A percentile compares a stretch with the other conserved stretches of the same genome.
phyloP scores from a whole-genome alignment of 2,113 vertebrate species.

The Meleagris gallopavo region DNA sequence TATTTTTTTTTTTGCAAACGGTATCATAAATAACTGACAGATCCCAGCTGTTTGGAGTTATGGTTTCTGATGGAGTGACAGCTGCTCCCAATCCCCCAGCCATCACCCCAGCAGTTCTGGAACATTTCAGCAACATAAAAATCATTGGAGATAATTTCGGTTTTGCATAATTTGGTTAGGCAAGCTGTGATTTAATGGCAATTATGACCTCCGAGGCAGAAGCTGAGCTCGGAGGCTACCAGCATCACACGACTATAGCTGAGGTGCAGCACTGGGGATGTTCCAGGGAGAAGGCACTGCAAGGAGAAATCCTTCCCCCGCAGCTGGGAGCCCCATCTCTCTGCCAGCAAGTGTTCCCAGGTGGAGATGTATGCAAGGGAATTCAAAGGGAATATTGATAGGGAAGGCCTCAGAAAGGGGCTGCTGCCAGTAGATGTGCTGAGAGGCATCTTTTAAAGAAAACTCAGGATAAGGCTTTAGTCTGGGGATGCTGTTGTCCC shows the following conservation, averaged over 20 bases:
- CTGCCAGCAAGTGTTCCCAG: slow-evolving; percentile 27
- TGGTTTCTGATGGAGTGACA: slow-evolving; percentile 80
- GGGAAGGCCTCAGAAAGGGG: slow-evolving; percentile 24
- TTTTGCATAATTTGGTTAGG: slow-evolving; percentile 81
- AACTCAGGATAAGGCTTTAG: background rate
- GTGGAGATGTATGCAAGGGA: slow-evolving; percentile 15
- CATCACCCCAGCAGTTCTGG: slow-evolving; percentile 76
- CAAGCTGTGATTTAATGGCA: slow-evolving; percentile 76
- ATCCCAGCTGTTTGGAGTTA: slow-evolving; percentile 84
- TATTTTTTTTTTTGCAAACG: background rate
- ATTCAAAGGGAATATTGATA: slow-evolving; percentile 20
- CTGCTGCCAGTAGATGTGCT: background rate
- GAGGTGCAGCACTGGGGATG: background rate
- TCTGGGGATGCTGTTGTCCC: background rate
- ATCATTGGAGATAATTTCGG: slow-evolving; percentile 78
- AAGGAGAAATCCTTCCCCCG: background rate
- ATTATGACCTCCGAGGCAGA: slow-evolving; percentile 73
- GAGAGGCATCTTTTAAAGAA: background rate
- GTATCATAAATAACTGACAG: slow-evolving; percentile 76
- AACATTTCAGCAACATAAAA: slow-evolving; percentile 82
- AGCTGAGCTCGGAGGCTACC: slow-evolving; percentile 58
- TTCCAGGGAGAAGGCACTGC: slow-evolving; percentile 31
- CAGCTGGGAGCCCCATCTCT: slow-evolving; percentile 44
- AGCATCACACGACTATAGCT: background rate
- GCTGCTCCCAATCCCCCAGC: slow-evolving; percentile 80